Conservation (phyloP, 1,140 invertebrate genomes). For the Brachionus paranguensis region DNA sequence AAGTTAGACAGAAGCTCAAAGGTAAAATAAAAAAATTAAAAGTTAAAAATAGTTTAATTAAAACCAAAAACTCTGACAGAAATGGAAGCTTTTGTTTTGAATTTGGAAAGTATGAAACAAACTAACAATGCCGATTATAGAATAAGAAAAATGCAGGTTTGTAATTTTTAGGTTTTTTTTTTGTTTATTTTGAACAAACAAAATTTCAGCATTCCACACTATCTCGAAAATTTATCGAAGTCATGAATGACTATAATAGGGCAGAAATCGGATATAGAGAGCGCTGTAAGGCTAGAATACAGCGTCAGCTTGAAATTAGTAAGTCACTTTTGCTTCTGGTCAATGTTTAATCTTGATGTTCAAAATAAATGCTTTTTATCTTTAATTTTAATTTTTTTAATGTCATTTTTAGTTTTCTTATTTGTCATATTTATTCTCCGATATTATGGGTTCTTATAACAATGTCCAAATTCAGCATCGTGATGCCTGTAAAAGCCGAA, state of each 20-base stretch:
- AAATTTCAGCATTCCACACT: slow-evolving; percentile 52
- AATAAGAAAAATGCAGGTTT: slow-evolving; percentile 14
- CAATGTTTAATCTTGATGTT: background rate
- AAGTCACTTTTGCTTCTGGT: slow-evolving; percentile 40
- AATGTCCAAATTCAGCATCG: slow-evolving; percentile 49
- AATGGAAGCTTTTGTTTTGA: background rate
- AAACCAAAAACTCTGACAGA: background rate
- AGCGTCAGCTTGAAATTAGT: slow-evolving; percentile 52
- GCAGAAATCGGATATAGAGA: slow-evolving; percentile 51
- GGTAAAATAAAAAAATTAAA: slow-evolving; percentile 58
- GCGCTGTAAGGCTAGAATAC: slow-evolving; percentile 49
- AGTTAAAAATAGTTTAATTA: background rate
- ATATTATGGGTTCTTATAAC: slow-evolving; percentile 51
- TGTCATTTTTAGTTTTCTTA: slow-evolving; percentile 50
- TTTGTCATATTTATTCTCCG: slow-evolving; percentile 53
- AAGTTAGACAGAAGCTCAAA: slow-evolving; percentile 98
- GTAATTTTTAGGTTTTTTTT: background rate
- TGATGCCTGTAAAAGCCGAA: slow-evolving; percentile 49
- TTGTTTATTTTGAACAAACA: background rate
- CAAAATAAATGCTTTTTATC: background rate
- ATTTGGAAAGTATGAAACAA: background rate
- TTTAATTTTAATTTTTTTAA: background rate
- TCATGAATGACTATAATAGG: slow-evolving; percentile 50
- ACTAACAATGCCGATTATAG: background rate
- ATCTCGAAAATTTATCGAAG: slow-evolving; percentile 54